Evolutionary conservation across 1,140 invertebrate genomes (phyloP).

Genomic region (Scaptomyza pallida): DNA sequence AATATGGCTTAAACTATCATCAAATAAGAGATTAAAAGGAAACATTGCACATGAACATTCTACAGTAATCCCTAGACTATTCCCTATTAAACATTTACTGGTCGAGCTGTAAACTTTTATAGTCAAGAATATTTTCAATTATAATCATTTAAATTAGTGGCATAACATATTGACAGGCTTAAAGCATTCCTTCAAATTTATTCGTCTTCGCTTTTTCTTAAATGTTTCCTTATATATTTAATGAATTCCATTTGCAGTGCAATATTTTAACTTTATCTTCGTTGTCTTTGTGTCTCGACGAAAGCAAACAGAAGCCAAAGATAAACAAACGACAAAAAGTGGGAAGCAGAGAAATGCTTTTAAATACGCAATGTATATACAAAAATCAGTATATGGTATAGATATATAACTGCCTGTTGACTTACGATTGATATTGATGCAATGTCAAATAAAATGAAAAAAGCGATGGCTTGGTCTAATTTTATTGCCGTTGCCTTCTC

Average conservation of each 20-base stretch:
- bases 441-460: constrained; percentile 47
- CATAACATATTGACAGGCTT: too few relatives aligned
- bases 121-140: too few relatives aligned
- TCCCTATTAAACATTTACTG: too few relatives aligned
- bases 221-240: constrained; percentile 37
- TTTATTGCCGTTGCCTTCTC: constrained; percentile 11
- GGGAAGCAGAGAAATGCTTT: constrained; percentile 64
- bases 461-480: constrained; percentile 34
- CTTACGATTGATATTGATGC: constrained; percentile 60
- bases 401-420: constrained; percentile 36
- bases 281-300: constrained; percentile 29
- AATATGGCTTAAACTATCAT: too few relatives aligned
- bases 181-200: background rate
- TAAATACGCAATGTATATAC: constrained; percentile 28
- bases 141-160: too few relatives aligned
- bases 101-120: too few relatives aligned
- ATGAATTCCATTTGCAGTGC: constrained; percentile 40
- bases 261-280: constrained; percentile 44
- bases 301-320: constrained; percentile 63
- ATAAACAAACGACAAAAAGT: constrained; percentile 51
- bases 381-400: constrained; percentile 8
- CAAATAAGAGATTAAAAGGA: too few relatives aligned
- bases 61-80: too few relatives aligned
- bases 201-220: constrained; percentile 1
- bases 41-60: too few relatives aligned